Conservation (phyloP, 2,888 invertebrate species). For the Lasioglossum marginatum region DNA sequence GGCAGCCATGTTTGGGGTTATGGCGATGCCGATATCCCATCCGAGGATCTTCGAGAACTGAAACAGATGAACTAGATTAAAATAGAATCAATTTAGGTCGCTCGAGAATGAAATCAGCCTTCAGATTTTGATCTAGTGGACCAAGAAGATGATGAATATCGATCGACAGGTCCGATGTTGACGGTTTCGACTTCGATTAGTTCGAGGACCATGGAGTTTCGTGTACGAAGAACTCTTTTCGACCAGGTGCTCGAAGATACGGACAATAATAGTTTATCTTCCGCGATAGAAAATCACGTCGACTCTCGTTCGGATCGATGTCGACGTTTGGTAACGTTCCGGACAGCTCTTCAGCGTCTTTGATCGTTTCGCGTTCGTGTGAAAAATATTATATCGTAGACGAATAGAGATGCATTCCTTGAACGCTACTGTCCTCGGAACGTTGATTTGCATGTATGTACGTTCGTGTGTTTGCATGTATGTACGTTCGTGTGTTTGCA, state of each 20-base stretch:
- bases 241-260: not conserved
- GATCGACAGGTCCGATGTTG: not conserved
- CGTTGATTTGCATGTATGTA: too few relatives aligned
- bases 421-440: too few relatives aligned
- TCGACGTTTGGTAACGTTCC: not conserved
- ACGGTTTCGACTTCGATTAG: not conserved
- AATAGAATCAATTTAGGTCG: conserved; percentile 31
- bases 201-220: not conserved
- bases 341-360: not conserved
- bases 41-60: conserved; percentile 86
- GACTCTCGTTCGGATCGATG: not conserved
- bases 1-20: conserved; percentile 88
- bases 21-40: conserved; percentile 87
- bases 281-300: not conserved
- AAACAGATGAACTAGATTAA: conserved; percentile 85
- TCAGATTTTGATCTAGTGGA: not conserved
- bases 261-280: not conserved
- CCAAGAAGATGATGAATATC: not conserved
- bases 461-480: too few relatives aligned
- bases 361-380: not conserved
- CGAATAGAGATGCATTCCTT: too few relatives aligned
- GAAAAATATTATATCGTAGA: not conserved
- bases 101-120: not conserved
- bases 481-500: too few relatives aligned
- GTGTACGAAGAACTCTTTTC: not conserved